Evolutionary conservation across 2,888 invertebrate genomes (phyloP), one percentile per base, ranked within the genome.

Genomic region (Clostera curtula): DNA sequence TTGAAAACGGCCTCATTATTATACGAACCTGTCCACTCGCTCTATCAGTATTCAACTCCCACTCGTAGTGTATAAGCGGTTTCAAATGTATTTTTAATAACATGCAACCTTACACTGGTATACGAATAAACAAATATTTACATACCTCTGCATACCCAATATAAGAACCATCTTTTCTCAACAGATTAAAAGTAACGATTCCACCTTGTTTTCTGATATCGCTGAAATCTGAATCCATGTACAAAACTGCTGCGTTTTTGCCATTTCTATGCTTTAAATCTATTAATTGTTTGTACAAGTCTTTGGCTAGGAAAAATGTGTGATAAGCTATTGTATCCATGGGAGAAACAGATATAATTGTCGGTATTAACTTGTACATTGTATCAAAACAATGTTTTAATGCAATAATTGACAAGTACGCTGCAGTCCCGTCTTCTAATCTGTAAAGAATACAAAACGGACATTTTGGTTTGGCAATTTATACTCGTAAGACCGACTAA

Each of bases 351-450:
- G 67, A 53, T 4, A 80, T 49, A n/a, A 60, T 38, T 59, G 61
- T 75, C 25, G 92, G 88, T 52, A 90, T 85, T 8, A 93, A 61
- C 35, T 85, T 82, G 29, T 90, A 75, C 29, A 96, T 58, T 3
- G 89, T 86, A 30, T 93, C 90, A 62, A 97, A 93, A 25, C 97
- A 96, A 72, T 95, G 90, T 40, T 89, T 87, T 3, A 98, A 63
- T 1, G 93, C 87, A 24, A 93, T 73, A 36, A 98, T 94, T 11
- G 93, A 91, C 21, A 97, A 77, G 70, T 93, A 98, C 8, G 96
- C 86, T 8, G 95, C 51, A 0, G 98, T 97, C 3, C 98, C 98
- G 83, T 98, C 97, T 85, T 98, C 98, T 76, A 96, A 96, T 45
- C 94, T 94, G 69, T 10, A 71, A 79, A 38, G 4, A 23, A 33